These are phyloP conservation scores for Nasonia vitripennis DNA, from an alignment of 1,140 invertebrate species.

Conservation along the genomic window DNA sequence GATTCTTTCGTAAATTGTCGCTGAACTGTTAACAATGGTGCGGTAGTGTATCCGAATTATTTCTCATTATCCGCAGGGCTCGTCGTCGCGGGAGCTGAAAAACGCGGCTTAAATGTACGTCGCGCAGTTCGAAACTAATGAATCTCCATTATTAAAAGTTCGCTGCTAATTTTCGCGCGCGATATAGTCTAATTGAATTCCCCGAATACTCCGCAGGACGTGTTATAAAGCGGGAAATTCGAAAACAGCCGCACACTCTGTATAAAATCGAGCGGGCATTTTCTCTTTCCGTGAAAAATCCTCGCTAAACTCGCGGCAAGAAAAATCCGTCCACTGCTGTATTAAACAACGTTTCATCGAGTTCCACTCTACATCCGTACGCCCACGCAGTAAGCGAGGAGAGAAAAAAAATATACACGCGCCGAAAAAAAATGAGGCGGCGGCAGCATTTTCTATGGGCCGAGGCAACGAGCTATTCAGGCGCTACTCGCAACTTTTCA, in stretches of 20 bases:
- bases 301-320: too few relatives aligned
- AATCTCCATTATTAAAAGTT: not conserved
- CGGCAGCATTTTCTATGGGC: slow-evolving; percentile 2
- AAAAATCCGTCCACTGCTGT: not conserved
- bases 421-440: not conserved
- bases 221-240: too few relatives aligned
- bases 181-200: too few relatives aligned
- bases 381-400: not conserved
- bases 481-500: slow-evolving; percentile 42
- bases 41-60: not conserved
- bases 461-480: slow-evolving; percentile 29
- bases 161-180: not conserved
- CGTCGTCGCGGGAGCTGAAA: not conserved
- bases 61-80: not conserved
- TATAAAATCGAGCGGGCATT: too few relatives aligned
- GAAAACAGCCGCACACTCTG: too few relatives aligned
- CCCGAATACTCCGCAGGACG: too few relatives aligned
- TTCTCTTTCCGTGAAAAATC: too few relatives aligned
- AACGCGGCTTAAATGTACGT: too few relatives aligned
- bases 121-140: not conserved
- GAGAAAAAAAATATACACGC: not conserved
- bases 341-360: not conserved
- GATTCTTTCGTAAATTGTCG: not conserved
- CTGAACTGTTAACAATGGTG: too few relatives aligned
- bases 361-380: not conserved